Evolutionary conservation across 2,113 vertebrate genomes (phyloP).

Genomic region (Vidua macroura): DNA sequence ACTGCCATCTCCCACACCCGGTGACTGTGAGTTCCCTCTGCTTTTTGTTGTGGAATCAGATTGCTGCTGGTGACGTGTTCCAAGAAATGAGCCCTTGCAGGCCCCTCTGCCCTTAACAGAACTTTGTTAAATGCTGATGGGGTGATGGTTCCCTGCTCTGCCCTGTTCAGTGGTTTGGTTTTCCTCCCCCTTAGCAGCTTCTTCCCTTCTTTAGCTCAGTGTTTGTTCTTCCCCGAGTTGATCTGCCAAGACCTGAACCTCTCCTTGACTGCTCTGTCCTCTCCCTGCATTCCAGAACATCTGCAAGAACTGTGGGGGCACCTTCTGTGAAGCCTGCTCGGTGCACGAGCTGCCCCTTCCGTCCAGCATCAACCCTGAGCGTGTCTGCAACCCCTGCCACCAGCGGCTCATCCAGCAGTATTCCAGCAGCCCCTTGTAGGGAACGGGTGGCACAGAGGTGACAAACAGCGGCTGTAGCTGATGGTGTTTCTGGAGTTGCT

Average conservation of each 20-base stretch:
- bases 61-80: neutral
- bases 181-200: neutral
- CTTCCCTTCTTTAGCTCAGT: neutral
- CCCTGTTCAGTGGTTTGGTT: neutral
- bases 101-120: neutral
- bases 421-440: slow-evolving; percentile 79
- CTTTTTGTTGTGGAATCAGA: rapidly evolving
- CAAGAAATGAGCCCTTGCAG: neutral
- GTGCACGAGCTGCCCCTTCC: slow-evolving; percentile 85
- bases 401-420: slow-evolving; percentile 83
- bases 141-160: neutral
- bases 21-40: neutral
- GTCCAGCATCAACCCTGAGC: slow-evolving; percentile 87
- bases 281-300: slow-evolving; percentile 69
- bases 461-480: neutral
- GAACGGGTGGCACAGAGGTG: neutral
- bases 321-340: slow-evolving; percentile 84
- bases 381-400: slow-evolving; percentile 83
- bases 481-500: neutral
- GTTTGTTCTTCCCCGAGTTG: neutral
- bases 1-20: rapidly evolving
- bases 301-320: slow-evolving; percentile 85
- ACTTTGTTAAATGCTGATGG: rapidly evolving
- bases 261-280: neutral
- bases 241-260: neutral